Base-by-base conservation (phyloP, 2,888 invertebrate species). In the Vesta saturnalis region DNA sequence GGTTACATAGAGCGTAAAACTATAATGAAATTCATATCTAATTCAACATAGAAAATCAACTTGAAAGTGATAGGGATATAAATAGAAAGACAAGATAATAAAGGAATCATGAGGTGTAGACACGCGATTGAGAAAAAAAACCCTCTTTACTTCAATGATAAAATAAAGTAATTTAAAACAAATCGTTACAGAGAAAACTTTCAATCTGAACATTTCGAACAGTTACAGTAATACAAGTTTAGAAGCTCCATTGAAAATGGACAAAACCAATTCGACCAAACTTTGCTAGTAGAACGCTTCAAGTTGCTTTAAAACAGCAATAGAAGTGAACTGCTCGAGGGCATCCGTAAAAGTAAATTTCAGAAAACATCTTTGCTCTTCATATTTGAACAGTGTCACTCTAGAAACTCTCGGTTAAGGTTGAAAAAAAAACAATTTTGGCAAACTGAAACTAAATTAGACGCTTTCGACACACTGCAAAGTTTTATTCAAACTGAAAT, bases 341-440 rank as follows among this genome's bases (percentile, higher is more conserved):
- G 55, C 47, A 55, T 59, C 30, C 22, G 30, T 43, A 59, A 60
- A 59, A 64, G 64, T 59, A 64, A 64, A 64, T 64, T 60, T 39
- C 8, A 18, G 18, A 47, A 46, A 63, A 47, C 62, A 61, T 61
- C 61, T 61, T 54, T 54, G 19, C 62, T 35, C 35, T 62, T 39
- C 43, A 62, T 62, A 62, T 62, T 62, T 62, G 43, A 39, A 55
- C 55, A 62, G 35, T 22, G 39, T 52, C 52, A 30, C 43, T 10
- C 14, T 43, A n/a, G 43, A 43, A 43, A 10, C 10, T 43, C 14
- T 43, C 14, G 30, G 4, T 43, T 43, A 3, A 43, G 12, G 14
- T 43, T 2, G 43, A 10, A 43, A 43, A 30, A 43, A 43, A 43
- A 43, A 43, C 14, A 10, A 43, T n/a, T n/a, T n/a, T n/a, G n/a